A percentile compares a stretch with the other conserved stretches of the same genome.
Evolutionary conservation across 2,888 invertebrate genomes (phyloP).

Genomic region (Lithophane leautieri): DNA sequence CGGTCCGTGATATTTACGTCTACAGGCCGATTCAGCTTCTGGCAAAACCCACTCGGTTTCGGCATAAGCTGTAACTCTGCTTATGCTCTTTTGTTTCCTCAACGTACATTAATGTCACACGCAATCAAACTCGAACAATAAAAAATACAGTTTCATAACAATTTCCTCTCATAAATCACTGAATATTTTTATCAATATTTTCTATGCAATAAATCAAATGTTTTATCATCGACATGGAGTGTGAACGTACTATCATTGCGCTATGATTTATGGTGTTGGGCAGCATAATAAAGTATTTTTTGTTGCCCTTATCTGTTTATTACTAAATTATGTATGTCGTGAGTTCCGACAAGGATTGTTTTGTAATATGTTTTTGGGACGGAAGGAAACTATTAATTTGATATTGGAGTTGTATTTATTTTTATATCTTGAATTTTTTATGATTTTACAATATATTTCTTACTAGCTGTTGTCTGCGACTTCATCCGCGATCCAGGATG

Average conservation of each 20-base stretch:
- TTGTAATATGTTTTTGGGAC: slow-evolving; percentile 35
- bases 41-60: background rate
- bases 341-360: slow-evolving; percentile 47
- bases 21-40: background rate
- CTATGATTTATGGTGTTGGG: slow-evolving; percentile 58
- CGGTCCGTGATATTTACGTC: background rate
- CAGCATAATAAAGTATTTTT: slow-evolving; percentile 61
- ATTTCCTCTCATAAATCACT: slow-evolving; percentile 55
- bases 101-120: slow-evolving; percentile 2
- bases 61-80: background rate
- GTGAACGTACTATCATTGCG: slow-evolving; percentile 61
- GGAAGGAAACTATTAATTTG: slow-evolving; percentile 20
- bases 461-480: too few species aligned
- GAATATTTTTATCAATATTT: slow-evolving; percentile 58
- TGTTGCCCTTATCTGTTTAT: slow-evolving; percentile 56
- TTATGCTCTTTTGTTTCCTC: background rate
- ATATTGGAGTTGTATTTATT: background rate
- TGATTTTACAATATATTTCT: background rate
- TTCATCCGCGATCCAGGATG: too few species aligned
- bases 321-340: slow-evolving; percentile 55
- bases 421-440: background rate
- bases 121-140: slow-evolving; percentile 23
- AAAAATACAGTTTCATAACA: slow-evolving; percentile 40
- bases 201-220: slow-evolving; percentile 57
- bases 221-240: slow-evolving; percentile 58